phyloP scores from a whole-genome alignment of 2,797 vertebrate species.

The Lacerta bilineata region DNA sequence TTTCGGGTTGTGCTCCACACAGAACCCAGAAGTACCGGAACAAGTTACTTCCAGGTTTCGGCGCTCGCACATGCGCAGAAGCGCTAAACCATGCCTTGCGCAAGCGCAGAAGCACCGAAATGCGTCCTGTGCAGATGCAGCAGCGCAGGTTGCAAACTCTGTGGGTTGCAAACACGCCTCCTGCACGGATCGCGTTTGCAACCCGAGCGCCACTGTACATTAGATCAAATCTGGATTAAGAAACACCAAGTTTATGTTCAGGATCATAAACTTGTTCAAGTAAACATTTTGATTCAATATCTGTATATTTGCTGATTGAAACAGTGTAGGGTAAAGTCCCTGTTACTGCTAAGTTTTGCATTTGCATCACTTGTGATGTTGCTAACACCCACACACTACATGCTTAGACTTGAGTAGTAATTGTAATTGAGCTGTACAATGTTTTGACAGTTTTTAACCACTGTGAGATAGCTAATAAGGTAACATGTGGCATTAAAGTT shows the following conservation, averaged over 20 bases:
- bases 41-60: too few relatives aligned
- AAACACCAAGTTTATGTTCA: fast-evolving
- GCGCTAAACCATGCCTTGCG: too few relatives aligned
- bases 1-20: too few relatives aligned
- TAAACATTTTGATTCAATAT: constrained; percentile 37
- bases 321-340: constrained; percentile 48
- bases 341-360: constrained; percentile 62
- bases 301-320: constrained; percentile 54
- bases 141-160: too few relatives aligned
- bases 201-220: not conserved
- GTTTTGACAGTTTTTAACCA: constrained; percentile 86
- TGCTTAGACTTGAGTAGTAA: constrained; percentile 83
- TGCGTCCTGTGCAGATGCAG: too few relatives aligned
- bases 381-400: constrained; percentile 79
- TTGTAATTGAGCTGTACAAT: constrained; percentile 84
- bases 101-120: too few relatives aligned
- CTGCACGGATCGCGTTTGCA: too few relatives aligned
- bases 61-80: too few relatives aligned
- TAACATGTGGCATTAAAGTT: constrained; percentile 72
- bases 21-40: too few relatives aligned
- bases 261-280: not conserved
- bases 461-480: constrained; percentile 77
- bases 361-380: constrained; percentile 72
- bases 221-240: not conserved
- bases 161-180: too few relatives aligned